Conservation (phyloP, 2,797 vertebrate species). For the Enoplosus armatus region DNA sequence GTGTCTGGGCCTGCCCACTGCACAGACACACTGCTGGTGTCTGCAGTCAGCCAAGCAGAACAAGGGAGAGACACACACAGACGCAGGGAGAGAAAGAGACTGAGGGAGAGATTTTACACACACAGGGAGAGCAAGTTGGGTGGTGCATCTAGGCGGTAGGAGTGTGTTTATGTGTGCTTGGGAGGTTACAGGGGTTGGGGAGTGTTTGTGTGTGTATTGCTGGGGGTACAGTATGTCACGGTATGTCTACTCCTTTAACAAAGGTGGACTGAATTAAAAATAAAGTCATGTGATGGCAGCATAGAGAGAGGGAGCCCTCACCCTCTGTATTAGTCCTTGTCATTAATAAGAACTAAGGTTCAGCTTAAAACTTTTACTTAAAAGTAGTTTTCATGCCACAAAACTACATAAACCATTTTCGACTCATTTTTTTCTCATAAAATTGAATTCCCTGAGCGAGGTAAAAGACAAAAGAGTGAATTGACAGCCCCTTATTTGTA, state of each 20-base stretch:
- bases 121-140: conserved; percentile 60
- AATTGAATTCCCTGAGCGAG: neutral
- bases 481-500: neutral
- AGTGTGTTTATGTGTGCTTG: conserved; percentile 40
- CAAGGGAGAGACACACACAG: conserved; percentile 57
- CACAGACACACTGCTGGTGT: conserved; percentile 81
- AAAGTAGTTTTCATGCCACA: neutral
- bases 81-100: conserved; percentile 42
- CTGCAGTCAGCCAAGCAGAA: conserved; percentile 79
- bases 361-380: neutral
- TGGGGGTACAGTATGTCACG: conserved; percentile 19
- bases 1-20: conserved; percentile 79
- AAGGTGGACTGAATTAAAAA: conserved; percentile 32
- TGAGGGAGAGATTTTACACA: conserved; percentile 58
- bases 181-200: conserved; percentile 28
- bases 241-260: conserved; percentile 12
- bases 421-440: neutral
- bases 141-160: conserved; percentile 38
- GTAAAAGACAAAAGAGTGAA: neutral
- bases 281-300: conserved; percentile 10
- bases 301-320: neutral
- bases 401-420: neutral
- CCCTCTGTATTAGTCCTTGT: neutral
- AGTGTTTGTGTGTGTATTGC: conserved; percentile 40
- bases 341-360: neutral